Base-by-base conservation (phyloP, 2,113 vertebrate species). In the Oophaga pumilio region DNA sequence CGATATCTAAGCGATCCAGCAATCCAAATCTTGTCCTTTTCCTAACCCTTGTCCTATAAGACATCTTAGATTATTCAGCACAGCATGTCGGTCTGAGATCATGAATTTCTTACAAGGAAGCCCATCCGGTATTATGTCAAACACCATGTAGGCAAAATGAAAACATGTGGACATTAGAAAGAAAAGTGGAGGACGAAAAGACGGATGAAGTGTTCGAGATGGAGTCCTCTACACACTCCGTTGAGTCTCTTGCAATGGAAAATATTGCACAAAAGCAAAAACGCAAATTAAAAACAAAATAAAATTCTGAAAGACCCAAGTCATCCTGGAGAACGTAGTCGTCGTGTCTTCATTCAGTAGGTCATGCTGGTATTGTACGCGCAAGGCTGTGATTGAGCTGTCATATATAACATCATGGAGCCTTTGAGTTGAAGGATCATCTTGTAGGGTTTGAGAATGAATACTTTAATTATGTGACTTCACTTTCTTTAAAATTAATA, bases 111-210 rank as follows among this genome's bases (percentile, higher is more conserved):
- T 64, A 56, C 43, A 17, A 20, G 14, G 17, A 50, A 66, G 68
- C 74, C 53, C 78, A 77, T 64, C 59, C 33, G 43, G 24, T 78
- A 84, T 84, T 64, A 68, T 66, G 57, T 57, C 52, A 20, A 68
- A 43, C 28, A 13, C 9, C 26, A 52, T 77, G 33, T 43, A 57
- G 57, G 57, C 73, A 76, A 77, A 85, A 56, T 77, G 59, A 86
- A 78, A 86, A 86, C 84, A 86, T 86, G 74, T 76, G 84, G 84
- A 74, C 33, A 28, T n/a, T 28, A 49, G n/a, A 62, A 6, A 86
- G 59, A 86, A n/a, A 77, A 86, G 22, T 50, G 59, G 69, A 64
- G 52, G 43, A 78, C 43, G 20, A 59, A 56, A 24, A 85, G 26
- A 76, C 28, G 50, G 56, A 74, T 50, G 74, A 77, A 6, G 73